Evolutionary conservation across 2,888 invertebrate species (phyloP).

Genomic region (Rhyacophila evoluta): DNA sequence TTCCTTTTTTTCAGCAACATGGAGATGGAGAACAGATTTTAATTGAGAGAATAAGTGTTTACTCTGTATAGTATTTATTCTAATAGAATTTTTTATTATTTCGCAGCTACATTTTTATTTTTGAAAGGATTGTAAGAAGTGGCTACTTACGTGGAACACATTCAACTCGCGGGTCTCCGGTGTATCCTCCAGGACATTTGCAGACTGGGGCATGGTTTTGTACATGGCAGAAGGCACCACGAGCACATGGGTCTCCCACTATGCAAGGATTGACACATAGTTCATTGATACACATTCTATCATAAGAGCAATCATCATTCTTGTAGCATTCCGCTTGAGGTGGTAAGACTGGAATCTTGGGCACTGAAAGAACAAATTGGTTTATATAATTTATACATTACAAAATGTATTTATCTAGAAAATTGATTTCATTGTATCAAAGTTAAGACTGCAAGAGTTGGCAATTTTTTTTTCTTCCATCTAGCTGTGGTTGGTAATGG

Average conservation of each 20-base stretch:
- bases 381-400: conserved; percentile 17
- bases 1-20: too few species aligned
- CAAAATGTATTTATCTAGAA: too few species aligned
- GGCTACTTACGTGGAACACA: conserved; percentile 83
- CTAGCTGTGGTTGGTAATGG: too few species aligned
- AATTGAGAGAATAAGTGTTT: too few species aligned
- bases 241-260: conserved; percentile 77
- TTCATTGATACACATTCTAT: conserved; percentile 82
- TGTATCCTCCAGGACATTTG: conserved; percentile 82
- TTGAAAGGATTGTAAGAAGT: too few species aligned
- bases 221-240: conserved; percentile 85
- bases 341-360: conserved; percentile 57
- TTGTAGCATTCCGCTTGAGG: conserved; percentile 78
- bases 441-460: too few species aligned
- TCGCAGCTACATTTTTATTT: too few species aligned
- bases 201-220: conserved; percentile 82
- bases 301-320: conserved; percentile 81
- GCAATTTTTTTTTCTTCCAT: too few species aligned
- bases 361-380: conserved; percentile 54
- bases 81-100: too few species aligned
- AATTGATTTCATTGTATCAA: too few species aligned
- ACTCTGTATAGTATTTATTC: too few species aligned
- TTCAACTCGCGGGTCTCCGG: conserved; percentile 78
- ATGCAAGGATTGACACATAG: conserved; percentile 84
- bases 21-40: too few species aligned